phyloP scores from a whole-genome alignment of 2,797 vertebrate genomes.

The Podargus strigoides region DNA sequence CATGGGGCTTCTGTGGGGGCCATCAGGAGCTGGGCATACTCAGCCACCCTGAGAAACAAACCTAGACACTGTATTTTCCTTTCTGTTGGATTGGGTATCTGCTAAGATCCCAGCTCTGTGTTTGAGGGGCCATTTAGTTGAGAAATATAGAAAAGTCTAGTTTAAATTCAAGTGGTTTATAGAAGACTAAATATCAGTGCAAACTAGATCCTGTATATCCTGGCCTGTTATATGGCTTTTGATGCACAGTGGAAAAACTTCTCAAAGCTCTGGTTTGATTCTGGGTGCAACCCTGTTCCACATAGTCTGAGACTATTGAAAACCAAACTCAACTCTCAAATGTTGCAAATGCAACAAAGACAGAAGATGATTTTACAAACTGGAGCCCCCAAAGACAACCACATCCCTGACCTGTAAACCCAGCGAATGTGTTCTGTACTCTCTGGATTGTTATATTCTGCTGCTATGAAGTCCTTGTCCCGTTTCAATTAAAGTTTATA shows the following conservation, averaged over 20 bases:
- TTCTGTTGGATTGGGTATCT: background rate
- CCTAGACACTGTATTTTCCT: background rate
- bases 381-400: background rate
- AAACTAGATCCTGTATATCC: background rate
- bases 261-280: background rate
- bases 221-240: background rate
- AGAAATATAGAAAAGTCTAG: background rate
- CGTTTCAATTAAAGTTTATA: background rate
- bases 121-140: background rate
- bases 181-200: background rate
- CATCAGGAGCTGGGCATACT: background rate
- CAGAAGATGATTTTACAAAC: background rate
- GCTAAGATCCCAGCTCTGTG: background rate
- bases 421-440: background rate
- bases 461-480: background rate
- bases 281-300: background rate
- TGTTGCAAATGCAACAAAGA: background rate
- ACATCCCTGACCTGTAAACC: background rate
- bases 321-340: background rate
- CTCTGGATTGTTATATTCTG: background rate
- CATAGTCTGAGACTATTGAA: background rate
- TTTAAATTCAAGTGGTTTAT: background rate
- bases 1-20: fast-evolving
- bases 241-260: background rate
- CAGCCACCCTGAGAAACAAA: background rate